phyloP scores from a whole-genome alignment of 2,888 invertebrate genomes.

The Corbicula japonica region DNA sequence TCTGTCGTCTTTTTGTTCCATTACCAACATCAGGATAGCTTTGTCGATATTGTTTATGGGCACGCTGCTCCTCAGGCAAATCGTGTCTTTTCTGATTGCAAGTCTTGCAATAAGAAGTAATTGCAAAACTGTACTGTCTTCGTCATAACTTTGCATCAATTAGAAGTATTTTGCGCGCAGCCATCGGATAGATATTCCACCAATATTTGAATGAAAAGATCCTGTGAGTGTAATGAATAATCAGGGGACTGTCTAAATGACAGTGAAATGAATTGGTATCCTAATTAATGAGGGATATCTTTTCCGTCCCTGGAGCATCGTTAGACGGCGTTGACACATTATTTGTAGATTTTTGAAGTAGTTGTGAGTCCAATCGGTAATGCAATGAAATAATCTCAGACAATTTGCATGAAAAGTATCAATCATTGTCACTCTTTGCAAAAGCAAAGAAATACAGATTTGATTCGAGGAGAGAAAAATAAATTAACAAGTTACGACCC shows the following conservation, averaged over 20 bases:
- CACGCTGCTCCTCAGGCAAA: too few relatives aligned
- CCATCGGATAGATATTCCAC: background rate
- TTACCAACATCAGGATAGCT: too few relatives aligned
- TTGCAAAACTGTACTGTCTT: background rate
- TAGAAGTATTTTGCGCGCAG: background rate
- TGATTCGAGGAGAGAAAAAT: too few relatives aligned
- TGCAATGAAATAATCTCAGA: slow-evolving; percentile 10
- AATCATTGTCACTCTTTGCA: slow-evolving; percentile 25
- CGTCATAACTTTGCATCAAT: background rate
- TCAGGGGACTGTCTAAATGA: slow-evolving; percentile 9
- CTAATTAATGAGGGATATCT: slow-evolving; percentile 33
- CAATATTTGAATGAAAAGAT: slow-evolving; percentile 16
- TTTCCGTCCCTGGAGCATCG: slow-evolving; percentile 7
- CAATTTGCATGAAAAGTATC: slow-evolving; percentile 37
- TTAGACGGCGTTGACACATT: slow-evolving; percentile 39
- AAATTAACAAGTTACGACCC: too few relatives aligned
- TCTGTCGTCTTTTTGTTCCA: too few relatives aligned
- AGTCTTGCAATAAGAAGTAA: background rate
- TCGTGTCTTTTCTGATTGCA: too few relatives aligned
- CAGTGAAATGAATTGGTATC: slow-evolving; percentile 28
- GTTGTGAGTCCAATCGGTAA: slow-evolving; percentile 18
- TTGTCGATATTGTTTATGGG: too few relatives aligned
- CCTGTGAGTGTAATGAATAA: slow-evolving; percentile 31
- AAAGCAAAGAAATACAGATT: too few relatives aligned
- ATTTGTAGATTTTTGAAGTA: slow-evolving; percentile 29